Percentiles rank a stretch among this genome's conserved stretches.
Evolutionary conservation across 2,797 vertebrate species (phyloP).

Genomic region (Pangasius mekongensis): DNA sequence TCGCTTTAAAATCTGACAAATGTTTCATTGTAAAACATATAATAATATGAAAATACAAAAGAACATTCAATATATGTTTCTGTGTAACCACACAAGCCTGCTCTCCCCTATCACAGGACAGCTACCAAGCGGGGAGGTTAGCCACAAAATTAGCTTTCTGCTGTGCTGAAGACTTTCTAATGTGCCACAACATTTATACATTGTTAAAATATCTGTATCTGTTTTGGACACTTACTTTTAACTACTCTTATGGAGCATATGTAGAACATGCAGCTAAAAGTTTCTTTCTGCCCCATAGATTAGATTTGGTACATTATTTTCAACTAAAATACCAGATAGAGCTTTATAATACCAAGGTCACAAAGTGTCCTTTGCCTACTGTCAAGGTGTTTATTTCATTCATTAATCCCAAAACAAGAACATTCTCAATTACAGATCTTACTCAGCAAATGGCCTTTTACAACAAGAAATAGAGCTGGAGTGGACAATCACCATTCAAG

Average conservation of each 20-base stretch:
- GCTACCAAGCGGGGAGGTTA: too few relatives aligned
- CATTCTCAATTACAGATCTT: background rate
- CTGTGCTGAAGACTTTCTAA: too few relatives aligned
- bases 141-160: background rate
- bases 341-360: background rate
- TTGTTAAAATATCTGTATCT: background rate
- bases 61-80: background rate
- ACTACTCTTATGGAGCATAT: background rate
- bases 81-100: background rate
- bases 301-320: background rate
- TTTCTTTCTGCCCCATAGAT: background rate
- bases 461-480: background rate
- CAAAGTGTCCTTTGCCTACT: background rate
- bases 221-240: background rate
- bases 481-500: background rate
- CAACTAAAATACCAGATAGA: background rate
- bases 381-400: background rate
- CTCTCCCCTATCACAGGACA: too few relatives aligned
- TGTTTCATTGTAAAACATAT: background rate
- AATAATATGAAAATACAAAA: background rate
- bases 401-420: background rate
- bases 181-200: background rate
- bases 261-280: too few relatives aligned
- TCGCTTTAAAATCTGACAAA: background rate
- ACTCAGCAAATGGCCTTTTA: background rate